Base-by-base conservation (phyloP, 2,113 vertebrate genomes). In the Sarotherodon lohbergeri region DNA sequence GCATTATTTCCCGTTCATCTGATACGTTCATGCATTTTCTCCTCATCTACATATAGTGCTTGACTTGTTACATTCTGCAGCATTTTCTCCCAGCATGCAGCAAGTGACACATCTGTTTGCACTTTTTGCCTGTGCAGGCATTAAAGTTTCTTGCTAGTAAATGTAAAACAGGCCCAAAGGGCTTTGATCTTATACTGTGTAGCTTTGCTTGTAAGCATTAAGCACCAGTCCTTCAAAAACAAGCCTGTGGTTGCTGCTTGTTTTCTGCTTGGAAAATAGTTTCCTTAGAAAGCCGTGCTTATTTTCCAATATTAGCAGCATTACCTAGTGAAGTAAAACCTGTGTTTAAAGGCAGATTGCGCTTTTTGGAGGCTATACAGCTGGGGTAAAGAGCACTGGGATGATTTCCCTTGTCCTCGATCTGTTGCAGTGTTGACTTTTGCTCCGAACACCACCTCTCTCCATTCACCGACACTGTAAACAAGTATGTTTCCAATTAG, bases 401-500 rank as follows among this genome's bases (percentile, higher is more conserved):
- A 16, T 57, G 7, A 73, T 84, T 81, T 84, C 39, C 56, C 73
- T 71, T n/a, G 34, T 76, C 87, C 48, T 86, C 61, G 5, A 27
- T 87, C 78, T 87, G 85, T 83, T 81, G 85, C 73, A 61, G 56
- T 39, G 2, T 50, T 76, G 80, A 41, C 82, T 11, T 84, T 86
- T 80, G 87, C 86, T 82, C 50, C 22, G 4, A 71, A 88, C 86
- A 16, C 88, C 88, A 46, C 55, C 82, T 68, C 82, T 86, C 84
- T 84, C 78, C 54, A 41, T 81, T 39, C 80, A 50, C 82, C 29
- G 57, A 80, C 43, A 82, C 89, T 81, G 89, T 90, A 94, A 94
- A 95, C 93, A 94, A 92, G 93, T 91, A 85, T 94, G 93, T 92
- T 95, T 95, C 90, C 90, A 95, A 94, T 94, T 94, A 92, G 68